Percentiles rank a stretch among this genome's conserved stretches.
Evolutionary conservation across 1,140 invertebrate genomes (phyloP).

Genomic region (Drosophila pandora): DNA sequence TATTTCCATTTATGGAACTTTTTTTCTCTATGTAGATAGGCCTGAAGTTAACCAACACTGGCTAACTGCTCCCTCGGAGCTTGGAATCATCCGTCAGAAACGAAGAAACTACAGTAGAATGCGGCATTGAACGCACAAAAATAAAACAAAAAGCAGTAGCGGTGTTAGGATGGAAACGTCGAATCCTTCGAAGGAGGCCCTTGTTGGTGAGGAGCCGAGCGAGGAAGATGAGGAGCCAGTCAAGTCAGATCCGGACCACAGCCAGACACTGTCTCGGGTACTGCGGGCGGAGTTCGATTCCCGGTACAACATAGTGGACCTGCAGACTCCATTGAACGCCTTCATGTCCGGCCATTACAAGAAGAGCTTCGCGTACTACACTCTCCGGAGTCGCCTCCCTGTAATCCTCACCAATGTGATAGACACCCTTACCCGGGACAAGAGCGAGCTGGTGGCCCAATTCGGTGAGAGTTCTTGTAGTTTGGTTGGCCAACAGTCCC

Average conservation of each 20-base stretch:
- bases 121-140: constrained; percentile 15
- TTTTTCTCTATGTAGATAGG: background rate
- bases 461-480: constrained; percentile 85
- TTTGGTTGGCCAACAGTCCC: background rate
- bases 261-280: constrained; percentile 2
- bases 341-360: constrained; percentile 69
- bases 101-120: constrained; percentile 10
- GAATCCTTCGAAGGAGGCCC: constrained; percentile 4
- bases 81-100: constrained; percentile 19
- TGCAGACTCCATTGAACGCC: constrained; percentile 58
- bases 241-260: constrained; percentile 7
- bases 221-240: background rate
- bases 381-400: constrained; percentile 93
- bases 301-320: constrained; percentile 78
- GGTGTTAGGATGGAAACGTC: constrained; percentile 15
- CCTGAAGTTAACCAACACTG: constrained; percentile 14
- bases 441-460: constrained; percentile 87
- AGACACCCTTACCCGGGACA: constrained; percentile 91
- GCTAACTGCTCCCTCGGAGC: constrained; percentile 1
- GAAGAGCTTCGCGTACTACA: constrained; percentile 93
- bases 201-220: background rate
- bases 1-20: no score
- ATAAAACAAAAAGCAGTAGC: constrained; percentile 1
- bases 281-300: constrained; percentile 70
- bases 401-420: constrained; percentile 96